Base-by-base conservation (phyloP, 2,113 vertebrate genomes). In the Panthera tigris region DNA sequence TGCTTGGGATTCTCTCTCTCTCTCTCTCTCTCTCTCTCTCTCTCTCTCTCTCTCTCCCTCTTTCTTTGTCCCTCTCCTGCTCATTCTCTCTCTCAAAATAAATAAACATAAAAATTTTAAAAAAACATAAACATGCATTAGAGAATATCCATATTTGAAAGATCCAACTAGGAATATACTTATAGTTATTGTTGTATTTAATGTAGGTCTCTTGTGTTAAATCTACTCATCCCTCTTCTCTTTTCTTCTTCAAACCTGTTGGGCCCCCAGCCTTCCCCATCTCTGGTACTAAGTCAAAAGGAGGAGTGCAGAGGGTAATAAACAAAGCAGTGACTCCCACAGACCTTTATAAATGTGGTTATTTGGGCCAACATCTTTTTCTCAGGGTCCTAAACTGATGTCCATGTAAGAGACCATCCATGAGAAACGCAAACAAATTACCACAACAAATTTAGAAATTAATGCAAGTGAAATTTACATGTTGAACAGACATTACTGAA, bases 261-360 rank as follows among this genome's bases (percentile, higher is more conserved):
- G n/a, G 1, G 39, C 14, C 5, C 21, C 6, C 4, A 21, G 16
- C 0, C 5, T 50, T 97, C 55, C 3, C 3, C 25, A 39, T 21
- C 1, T 89, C 36, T 93, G 18, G 91, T 11, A 69, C 25, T 73
- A 95, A 92, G 21, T 91, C 45, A 85, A 73, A 78, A 83, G 92
- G 69, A 95, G 36, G 14, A 55, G 4, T 9, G 2, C 23, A 4
- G 9, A 69, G 2, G 0, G 0, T 45, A 74, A 19, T 29, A 84
- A 57, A 48, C 18, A 82, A 76, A 92, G 33, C 8, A 23, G 9
- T 57, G 31, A 12, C 21, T 92, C 92, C 25, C 31, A 55, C 5
- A 78, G 10, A 69, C 9, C 12, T 87, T 90, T 65, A 33, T 39
- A 39, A 50, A 55, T 4, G 2, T 5, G 7, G 0, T n/a, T 63